Evolutionary conservation across 2,888 invertebrate species (phyloP).

Genomic region (Blera fallax): DNA sequence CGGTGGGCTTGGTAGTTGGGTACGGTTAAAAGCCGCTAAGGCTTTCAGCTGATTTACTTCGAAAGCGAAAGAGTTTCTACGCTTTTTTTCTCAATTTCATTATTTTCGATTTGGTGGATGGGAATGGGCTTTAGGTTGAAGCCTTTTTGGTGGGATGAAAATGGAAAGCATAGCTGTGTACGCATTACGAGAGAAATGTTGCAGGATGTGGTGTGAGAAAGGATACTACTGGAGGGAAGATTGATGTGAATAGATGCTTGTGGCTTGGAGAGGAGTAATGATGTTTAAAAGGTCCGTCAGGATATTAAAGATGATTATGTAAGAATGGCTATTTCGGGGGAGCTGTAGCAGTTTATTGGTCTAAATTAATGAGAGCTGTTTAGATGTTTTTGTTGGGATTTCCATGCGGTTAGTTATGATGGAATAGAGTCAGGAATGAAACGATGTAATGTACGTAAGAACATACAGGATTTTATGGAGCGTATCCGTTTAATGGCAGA

Average conservation of each 20-base stretch:
- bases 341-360: constrained; percentile 32
- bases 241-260: constrained; percentile 50
- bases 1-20: constrained; percentile 26
- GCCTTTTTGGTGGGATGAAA: not conserved
- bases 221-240: constrained; percentile 31
- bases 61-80: constrained; percentile 31
- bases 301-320: constrained; percentile 34
- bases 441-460: not conserved
- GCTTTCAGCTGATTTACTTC: constrained; percentile 66
- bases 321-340: constrained; percentile 32
- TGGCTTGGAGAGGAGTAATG: constrained; percentile 28
- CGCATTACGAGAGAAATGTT: not conserved
- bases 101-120: not conserved
- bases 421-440: not conserved
- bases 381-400: not conserved
- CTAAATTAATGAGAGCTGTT: not conserved
- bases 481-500: too few species aligned
- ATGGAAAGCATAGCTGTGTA: constrained; percentile 1
- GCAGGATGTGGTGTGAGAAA: not conserved
- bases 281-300: constrained; percentile 39
- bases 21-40: constrained; percentile 61
- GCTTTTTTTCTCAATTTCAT: not conserved
- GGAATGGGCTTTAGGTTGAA: too few species aligned
- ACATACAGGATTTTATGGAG: not conserved
- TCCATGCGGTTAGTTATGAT: not conserved